Evolutionary conservation across 2,113 vertebrate species (phyloP), one percentile per base, ranked within the genome.

Genomic region (Embiotoca jacksoni): DNA sequence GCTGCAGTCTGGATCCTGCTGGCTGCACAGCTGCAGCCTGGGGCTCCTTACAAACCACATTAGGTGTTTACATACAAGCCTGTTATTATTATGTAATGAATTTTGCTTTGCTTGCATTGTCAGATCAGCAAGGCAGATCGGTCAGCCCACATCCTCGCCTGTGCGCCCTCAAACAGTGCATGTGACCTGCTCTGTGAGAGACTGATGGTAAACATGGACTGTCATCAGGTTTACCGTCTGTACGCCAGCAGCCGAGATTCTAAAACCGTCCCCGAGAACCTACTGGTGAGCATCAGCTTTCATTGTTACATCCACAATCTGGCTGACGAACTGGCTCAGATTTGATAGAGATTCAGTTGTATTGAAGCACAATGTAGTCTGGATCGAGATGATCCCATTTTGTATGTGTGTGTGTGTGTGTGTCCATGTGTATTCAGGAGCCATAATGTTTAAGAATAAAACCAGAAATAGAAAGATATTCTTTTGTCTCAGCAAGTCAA

Each of bases 141-240:
- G 0, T 81, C 73, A 6, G 71, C 95, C 71, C 94, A 77, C 49
- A 92, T 99, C 85, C 90, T 99, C 82, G 96, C 96, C 76, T 98
- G 97, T 6, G 96, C 97, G 0, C 96, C 97, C 0, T 97, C 97
- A 56, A 98, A 98, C 92, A 98, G 95, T 0, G 97, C 97, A 0
- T 89, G 95, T 6, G 97, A 99, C 90, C 92, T 97, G 46, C 94
- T 99, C 60, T 99, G 96, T 80, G 94, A 97, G 89, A 92, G 93
- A 16, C 92, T 99, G 61, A 72, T 93, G 79, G 73, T 73, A 4
- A 92, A 96, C 80, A 69, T 96, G 3, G 86, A 95, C 6, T 84
- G 75, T 8, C 64, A 90, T 23, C 23, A 90, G 7, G 52, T 98
- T 44, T 97, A 95, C 85, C 96, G 97, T 15, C 69, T 99, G 16